These are phyloP conservation scores for Alligator mississippiensis DNA, from an alignment of 2,113 vertebrate genomes.

Conservation along the genomic window DNA sequence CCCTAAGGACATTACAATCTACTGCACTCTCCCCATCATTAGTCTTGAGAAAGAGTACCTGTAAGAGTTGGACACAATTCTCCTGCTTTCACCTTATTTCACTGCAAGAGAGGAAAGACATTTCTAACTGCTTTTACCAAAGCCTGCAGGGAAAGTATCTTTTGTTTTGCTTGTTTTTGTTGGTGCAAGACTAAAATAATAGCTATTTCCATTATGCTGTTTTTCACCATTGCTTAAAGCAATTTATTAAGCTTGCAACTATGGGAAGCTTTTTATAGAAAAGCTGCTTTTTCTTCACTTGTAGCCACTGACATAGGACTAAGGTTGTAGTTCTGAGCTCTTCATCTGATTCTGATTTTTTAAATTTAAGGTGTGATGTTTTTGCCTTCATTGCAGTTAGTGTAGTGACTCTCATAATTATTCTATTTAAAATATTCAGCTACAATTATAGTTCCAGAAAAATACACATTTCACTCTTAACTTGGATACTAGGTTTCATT, in stretches of 20 bases:
- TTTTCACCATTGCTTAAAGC: slow-evolving; percentile 45
- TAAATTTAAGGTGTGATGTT: neutral
- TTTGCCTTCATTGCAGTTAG: neutral
- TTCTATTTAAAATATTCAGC: neutral
- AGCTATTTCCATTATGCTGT: neutral
- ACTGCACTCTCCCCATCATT: neutral
- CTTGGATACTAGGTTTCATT: neutral
- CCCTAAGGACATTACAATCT: neutral
- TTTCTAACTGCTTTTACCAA: slow-evolving; percentile 30
- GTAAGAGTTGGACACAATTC: neutral
- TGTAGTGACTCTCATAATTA: neutral
- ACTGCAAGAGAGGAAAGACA: neutral
- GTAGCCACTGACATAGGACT: neutral
- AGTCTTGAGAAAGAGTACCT: slow-evolving; percentile 19
- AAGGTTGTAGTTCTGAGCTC: neutral
- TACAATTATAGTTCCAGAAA: neutral
- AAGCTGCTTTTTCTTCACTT: slow-evolving; percentile 20
- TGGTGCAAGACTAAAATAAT: neutral
- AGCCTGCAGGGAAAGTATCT: neutral
- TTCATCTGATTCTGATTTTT: neutral
- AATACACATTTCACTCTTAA: neutral
- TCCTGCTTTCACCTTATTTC: slow-evolving; percentile 16
- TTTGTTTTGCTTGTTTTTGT: neutral
- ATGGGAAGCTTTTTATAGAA: neutral
- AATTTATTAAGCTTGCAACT: neutral